Percentiles rank a stretch among this genome's conserved stretches.
Conservation (phyloP, 92 coral and sea anemone genomes). For the Porites divaricata region DNA sequence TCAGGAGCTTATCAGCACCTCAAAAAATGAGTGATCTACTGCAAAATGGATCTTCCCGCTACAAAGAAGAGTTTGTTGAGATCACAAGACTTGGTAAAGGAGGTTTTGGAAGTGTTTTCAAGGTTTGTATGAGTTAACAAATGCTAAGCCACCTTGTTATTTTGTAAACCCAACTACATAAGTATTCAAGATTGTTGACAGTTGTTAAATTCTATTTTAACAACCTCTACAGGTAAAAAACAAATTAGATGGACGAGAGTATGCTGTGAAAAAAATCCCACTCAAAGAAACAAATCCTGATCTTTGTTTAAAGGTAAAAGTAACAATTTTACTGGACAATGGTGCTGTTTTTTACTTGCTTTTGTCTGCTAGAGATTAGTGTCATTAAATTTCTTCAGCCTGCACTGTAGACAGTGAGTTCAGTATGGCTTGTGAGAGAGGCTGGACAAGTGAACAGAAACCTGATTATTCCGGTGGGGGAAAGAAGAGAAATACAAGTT, state of each 20-base stretch:
- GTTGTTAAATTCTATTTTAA: neutral
- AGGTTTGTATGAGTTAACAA: slow-evolving; percentile 47
- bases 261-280: slow-evolving; percentile 95
- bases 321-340: neutral
- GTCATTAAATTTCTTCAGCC: too few species aligned
- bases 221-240: slow-evolving; percentile 75
- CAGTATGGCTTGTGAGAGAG: too few species aligned
- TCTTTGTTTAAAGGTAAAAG: slow-evolving; percentile 87
- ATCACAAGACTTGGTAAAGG: slow-evolving; percentile 89
- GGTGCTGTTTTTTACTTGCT: neutral
- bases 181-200: neutral
- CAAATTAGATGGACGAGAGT: slow-evolving; percentile 90
- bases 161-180: neutral
- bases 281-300: slow-evolving; percentile 92
- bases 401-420: too few species aligned
- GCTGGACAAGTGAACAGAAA: too few species aligned
- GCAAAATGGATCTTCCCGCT: slow-evolving; percentile 82
- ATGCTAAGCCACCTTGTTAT: neutral
- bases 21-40: slow-evolving; percentile 62
- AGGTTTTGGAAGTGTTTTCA: slow-evolving; percentile 98
- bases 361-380: too few species aligned
- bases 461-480: too few species aligned
- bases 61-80: slow-evolving; percentile 94
- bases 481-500: too few species aligned
- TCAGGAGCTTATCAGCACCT: slow-evolving; percentile 40